Evolutionary conservation across 1,140 invertebrate species (phyloP).

Genomic region (Helicoverpa zea): DNA sequence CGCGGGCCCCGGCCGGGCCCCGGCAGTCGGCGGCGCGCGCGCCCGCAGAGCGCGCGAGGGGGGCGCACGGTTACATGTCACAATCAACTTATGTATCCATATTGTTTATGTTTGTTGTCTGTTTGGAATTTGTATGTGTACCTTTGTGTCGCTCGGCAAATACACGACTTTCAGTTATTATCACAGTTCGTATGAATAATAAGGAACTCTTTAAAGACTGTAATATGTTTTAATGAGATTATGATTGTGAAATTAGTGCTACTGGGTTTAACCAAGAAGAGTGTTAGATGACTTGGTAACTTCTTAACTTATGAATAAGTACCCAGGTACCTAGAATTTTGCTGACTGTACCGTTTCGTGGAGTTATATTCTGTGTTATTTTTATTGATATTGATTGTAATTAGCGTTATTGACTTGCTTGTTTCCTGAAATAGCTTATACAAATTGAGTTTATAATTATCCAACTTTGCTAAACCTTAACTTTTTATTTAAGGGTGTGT

Average conservation of each 20-base stretch:
- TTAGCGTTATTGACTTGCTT: too few species aligned
- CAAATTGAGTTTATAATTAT: too few species aligned
- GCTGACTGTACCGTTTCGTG: too few species aligned
- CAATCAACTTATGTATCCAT: conserved; percentile 36
- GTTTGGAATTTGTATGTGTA: conserved; percentile 34
- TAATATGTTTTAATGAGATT: background rate
- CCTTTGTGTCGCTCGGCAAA: conserved; percentile 15
- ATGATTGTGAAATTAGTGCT: conserved; percentile 13
- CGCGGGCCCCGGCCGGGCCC: conserved; percentile 53
- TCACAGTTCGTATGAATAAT: background rate
- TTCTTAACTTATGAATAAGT: too few species aligned
- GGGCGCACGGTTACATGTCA: conserved; percentile 39
- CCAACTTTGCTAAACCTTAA: too few species aligned
- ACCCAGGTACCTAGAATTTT: too few species aligned
- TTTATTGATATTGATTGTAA: too few species aligned
- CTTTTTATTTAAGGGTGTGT: too few species aligned
- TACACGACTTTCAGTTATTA: background rate
- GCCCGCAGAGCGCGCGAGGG: conserved; percentile 52
- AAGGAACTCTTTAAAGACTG: background rate
- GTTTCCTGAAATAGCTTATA: too few species aligned
- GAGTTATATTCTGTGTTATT: too few species aligned
- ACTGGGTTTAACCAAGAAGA: background rate
- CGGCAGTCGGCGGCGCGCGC: conserved; percentile 61
- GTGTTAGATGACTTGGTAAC: background rate
- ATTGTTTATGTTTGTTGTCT: conserved; percentile 45